Base-by-base conservation (phyloP, 1,140 invertebrate genomes). In the Uloborus diversus region DNA sequence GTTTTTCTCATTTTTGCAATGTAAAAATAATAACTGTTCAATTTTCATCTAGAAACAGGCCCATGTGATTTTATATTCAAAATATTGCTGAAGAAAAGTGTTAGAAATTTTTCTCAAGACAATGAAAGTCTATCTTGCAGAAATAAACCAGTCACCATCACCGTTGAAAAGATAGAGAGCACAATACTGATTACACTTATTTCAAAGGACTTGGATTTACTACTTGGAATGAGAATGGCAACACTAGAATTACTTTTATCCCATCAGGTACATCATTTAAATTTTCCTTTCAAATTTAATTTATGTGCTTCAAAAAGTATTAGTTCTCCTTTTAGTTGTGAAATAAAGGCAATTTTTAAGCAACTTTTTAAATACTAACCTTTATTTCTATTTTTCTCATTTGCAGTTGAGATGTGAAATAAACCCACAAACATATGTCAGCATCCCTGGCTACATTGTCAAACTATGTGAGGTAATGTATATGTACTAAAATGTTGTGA, bases 391-490 rank as follows among this genome's bases (percentile, higher is more conserved):
- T 37, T 65, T 42, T 4, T 47, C 47, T 4, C 47, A 42, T 65
- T 3, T 27, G 17, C n/a, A n/a, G n/a, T n/a, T n/a, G n/a, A n/a
- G n/a, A n/a, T n/a, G n/a, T n/a, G n/a, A n/a, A n/a, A n/a, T n/a
- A n/a, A n/a, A n/a, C n/a, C n/a, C n/a, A n/a, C n/a, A n/a, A n/a
- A n/a, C n/a, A n/a, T n/a, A n/a, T n/a, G n/a, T 4, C 49, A 53
- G 37, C 25, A 61, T 73, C 11, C 27, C 69, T 30, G 69, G 56
- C 13, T 47, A 2, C 30, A 14, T 73, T 35, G 14, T 37, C 14
- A 73, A 61, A 13, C 33, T 61, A 47, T 61, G 69, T 73, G 69
- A 73, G 51, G 69, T 73, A 57, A 35, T 1, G 37, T 17, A 42
- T 1, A 42, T 2, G 2, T 42, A 42, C 2, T 9, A 42, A 42